These are phyloP conservation scores for Aselliscus stoliczkanus DNA, from an alignment of 2,797 vertebrate genomes.

Conservation along the genomic window DNA sequence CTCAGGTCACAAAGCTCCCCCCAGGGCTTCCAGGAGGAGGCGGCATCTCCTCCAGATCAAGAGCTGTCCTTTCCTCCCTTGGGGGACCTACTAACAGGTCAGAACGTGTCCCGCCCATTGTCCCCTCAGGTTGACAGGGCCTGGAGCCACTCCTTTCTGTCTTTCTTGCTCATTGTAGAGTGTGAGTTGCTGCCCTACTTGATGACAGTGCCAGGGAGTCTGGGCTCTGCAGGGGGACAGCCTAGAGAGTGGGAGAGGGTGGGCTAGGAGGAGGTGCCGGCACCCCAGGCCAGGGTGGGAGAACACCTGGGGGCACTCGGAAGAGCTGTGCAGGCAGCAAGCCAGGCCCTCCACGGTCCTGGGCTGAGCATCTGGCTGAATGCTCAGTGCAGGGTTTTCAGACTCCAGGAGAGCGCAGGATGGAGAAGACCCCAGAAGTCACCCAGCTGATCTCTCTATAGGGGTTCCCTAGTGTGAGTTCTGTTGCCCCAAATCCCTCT, in stretches of 20 bases:
- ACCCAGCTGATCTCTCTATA: not conserved
- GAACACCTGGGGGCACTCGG: not conserved
- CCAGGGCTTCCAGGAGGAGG: not conserved
- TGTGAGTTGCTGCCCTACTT: not conserved
- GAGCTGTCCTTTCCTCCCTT: not conserved
- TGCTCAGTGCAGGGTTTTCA: not conserved
- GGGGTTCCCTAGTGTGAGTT: not conserved
- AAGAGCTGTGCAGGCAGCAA: not conserved
- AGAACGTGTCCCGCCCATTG: accelerated
- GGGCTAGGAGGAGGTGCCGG: not conserved
- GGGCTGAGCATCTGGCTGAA: not conserved
- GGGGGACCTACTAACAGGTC: not conserved
- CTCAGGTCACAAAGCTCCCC: too few relatives aligned
- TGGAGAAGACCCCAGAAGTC: not conserved
- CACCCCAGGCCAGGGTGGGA: not conserved
- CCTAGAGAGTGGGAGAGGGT: not conserved
- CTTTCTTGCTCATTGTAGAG: not conserved
- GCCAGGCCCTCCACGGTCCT: accelerated
- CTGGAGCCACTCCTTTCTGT: not conserved
- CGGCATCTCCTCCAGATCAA: not conserved
- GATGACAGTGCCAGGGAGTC: not conserved
- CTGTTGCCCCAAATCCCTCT: too few relatives aligned
- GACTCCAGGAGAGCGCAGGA: not conserved
- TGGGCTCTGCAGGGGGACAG: not conserved
- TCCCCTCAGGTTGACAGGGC: not conserved